Evolutionary conservation across 35 echinoderm and acorn worm species (phyloP).

Genomic region (Acanthaster planci): DNA sequence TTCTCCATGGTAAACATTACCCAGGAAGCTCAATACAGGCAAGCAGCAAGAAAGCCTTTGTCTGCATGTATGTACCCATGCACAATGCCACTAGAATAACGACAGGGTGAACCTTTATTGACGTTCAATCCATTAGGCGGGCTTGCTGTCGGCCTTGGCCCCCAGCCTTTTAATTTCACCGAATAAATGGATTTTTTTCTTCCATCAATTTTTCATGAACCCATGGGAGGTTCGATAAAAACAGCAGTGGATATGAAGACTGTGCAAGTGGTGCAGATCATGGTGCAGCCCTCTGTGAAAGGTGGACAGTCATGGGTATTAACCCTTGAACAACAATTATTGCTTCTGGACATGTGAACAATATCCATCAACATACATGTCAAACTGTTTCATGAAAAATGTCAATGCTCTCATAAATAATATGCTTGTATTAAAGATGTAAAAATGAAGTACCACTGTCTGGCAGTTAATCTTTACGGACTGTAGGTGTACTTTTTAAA

Average conservation of each 20-base stretch:
- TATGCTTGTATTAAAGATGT: no score
- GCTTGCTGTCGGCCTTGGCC: conserved; percentile 9
- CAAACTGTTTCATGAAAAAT: no score
- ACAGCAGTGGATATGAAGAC: neutral
- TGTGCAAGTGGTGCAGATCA: no score
- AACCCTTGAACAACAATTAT: no score
- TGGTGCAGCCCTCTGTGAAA: no score
- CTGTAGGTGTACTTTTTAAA: no score
- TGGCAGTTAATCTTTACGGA: no score
- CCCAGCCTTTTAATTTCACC: neutral
- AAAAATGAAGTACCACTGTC: no score
- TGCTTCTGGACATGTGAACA: no score
- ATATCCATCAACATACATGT: no score
- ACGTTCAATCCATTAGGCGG: neutral
- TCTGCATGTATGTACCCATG: neutral
- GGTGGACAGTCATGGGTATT: no score
- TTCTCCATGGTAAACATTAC: neutral
- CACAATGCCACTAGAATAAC: neutral
- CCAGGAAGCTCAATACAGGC: neutral
- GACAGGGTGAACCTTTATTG: neutral
- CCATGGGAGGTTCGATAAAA: neutral
- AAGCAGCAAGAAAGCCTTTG: neutral
- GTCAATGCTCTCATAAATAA: no score
- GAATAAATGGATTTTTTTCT: conserved; percentile 14
- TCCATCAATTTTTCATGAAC: neutral